Conservation (phyloP, 2,888 invertebrate genomes). For the Galerucella nymphaeae region DNA sequence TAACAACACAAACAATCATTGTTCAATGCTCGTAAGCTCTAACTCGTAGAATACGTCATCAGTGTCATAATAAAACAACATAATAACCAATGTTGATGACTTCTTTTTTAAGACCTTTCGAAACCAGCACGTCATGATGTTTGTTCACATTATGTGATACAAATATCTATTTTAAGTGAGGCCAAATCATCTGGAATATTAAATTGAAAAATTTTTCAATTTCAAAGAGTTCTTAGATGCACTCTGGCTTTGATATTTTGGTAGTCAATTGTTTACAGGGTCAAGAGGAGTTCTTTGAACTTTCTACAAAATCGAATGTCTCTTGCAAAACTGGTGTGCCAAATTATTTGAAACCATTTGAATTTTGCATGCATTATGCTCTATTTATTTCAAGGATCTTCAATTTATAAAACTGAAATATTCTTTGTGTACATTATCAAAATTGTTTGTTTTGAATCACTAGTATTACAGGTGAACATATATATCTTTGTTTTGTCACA, state of each 20-base stretch:
- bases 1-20: slow-evolving; percentile 7
- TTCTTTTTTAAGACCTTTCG: slow-evolving; percentile 49
- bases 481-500: not conserved
- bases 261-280: slow-evolving; percentile 50
- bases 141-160: slow-evolving; percentile 48
- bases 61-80: slow-evolving; percentile 28
- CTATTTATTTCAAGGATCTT: slow-evolving; percentile 23
- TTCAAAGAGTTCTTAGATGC: slow-evolving; percentile 9
- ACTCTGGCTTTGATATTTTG: slow-evolving; percentile 15
- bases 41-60: slow-evolving; percentile 25
- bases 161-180: slow-evolving; percentile 29
- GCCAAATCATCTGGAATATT: slow-evolving; percentile 11
- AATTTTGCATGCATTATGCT: slow-evolving; percentile 21
- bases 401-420: not conserved
- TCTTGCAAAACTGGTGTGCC: slow-evolving; percentile 37
- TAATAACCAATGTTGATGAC: slow-evolving; percentile 47
- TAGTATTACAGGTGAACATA: not conserved
- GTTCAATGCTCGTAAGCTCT: too few relatives aligned
- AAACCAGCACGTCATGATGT: slow-evolving; percentile 54
- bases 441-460: slow-evolving; percentile 9
- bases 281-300: slow-evolving; percentile 58
- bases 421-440: slow-evolving; percentile 18
- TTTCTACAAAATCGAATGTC: slow-evolving; percentile 44
- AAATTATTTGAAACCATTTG: slow-evolving; percentile 20
- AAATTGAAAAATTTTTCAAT: slow-evolving; percentile 2